A percentile compares a stretch with the other conserved stretches of the same genome.
Conservation (phyloP, 2,113 vertebrate species). For the Chionomys nivalis region DNA sequence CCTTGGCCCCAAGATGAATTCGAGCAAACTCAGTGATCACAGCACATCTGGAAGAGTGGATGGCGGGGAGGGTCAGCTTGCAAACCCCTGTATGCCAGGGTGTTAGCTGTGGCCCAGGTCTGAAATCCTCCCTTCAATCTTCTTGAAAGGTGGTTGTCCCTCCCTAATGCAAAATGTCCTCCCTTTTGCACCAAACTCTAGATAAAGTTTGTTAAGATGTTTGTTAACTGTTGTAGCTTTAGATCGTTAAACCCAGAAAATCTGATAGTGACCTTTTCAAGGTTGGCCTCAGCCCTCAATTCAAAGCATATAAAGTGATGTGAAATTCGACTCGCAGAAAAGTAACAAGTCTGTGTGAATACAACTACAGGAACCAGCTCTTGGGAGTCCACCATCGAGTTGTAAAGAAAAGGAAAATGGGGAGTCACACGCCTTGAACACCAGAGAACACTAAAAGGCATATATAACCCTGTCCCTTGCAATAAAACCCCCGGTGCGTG, state of each 20-base stretch:
- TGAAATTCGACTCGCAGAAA: background rate
- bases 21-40: slow-evolving; percentile 94
- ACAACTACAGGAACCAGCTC: background rate
- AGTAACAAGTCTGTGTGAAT: background rate
- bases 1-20: slow-evolving; percentile 88
- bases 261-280: background rate
- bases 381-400: background rate
- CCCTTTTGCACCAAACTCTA: background rate
- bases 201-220: background rate
- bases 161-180: background rate
- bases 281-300: background rate
- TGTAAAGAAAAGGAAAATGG: background rate
- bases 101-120: background rate
- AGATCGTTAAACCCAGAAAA: background rate
- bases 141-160: background rate
- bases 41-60: slow-evolving; percentile 88
- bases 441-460: background rate
- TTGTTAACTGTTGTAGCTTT: background rate
- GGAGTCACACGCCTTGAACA: background rate
- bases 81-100: background rate
- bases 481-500: background rate
- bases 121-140: background rate
- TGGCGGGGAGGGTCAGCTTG: background rate
- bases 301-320: background rate
- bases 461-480: background rate